Percentiles rank a stretch among this genome's conserved stretches.
Evolutionary conservation across 2,113 vertebrate species (phyloP).

Genomic region (Micronycteris hirsuta): DNA sequence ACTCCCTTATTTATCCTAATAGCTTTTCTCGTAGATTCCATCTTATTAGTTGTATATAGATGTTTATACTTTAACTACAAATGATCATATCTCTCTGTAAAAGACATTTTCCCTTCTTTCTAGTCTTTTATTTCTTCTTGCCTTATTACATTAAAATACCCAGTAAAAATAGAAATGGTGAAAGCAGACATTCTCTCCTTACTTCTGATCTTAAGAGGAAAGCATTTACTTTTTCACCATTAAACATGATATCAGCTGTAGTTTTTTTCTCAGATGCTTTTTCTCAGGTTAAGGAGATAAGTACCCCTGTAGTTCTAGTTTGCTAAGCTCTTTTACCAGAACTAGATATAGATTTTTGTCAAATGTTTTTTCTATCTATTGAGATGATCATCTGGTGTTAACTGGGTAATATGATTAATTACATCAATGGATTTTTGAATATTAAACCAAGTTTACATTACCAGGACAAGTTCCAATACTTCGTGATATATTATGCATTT

Average conservation of each 20-base stretch:
- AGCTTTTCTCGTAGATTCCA: no score
- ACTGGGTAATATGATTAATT: not conserved
- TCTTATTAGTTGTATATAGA: no score
- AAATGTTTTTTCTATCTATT: not conserved
- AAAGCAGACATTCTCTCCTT: not conserved
- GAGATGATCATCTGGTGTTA: not conserved
- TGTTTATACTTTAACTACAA: not conserved
- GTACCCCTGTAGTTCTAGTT: not conserved
- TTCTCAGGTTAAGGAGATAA: not conserved
- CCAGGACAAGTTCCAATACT: not conserved
- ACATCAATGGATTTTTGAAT: not conserved
- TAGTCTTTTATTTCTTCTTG: not conserved
- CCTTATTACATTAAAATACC: not conserved
- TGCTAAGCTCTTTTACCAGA: not conserved
- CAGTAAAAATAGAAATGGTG: not conserved
- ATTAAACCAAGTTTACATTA: not conserved
- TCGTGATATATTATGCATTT: not conserved
- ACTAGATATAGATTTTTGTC: not conserved
- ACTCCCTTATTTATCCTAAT: not conserved
- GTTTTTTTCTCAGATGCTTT: not conserved
- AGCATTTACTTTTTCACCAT: not conserved
- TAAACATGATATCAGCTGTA: not conserved
- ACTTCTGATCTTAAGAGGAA: not conserved
- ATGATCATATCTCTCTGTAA: not conserved
- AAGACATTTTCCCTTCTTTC: not conserved